Conservation (phyloP, 2,797 vertebrate species). For the Neostethus bicornis region DNA sequence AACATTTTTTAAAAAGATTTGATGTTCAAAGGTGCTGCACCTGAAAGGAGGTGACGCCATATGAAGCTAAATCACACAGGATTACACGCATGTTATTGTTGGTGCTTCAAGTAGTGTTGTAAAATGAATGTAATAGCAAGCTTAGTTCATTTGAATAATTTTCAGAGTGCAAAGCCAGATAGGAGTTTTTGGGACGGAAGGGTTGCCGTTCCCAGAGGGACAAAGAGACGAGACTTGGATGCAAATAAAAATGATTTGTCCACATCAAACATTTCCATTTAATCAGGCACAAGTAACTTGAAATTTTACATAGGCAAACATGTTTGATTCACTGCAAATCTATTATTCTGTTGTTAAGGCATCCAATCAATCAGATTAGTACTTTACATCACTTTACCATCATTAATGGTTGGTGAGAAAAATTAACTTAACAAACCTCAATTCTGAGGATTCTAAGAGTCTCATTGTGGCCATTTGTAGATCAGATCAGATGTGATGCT, state of each 20-base stretch:
- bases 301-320: conserved; percentile 28
- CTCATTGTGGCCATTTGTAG: conserved; percentile 41
- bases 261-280: conserved; percentile 63
- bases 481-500: conserved; percentile 63
- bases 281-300: conserved; percentile 42
- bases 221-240: conserved; percentile 47
- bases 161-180: conserved; percentile 54
- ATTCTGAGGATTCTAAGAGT: conserved; percentile 21
- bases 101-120: conserved; percentile 66
- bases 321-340: conserved; percentile 40
- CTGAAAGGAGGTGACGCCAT: conserved; percentile 58
- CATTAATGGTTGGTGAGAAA: conserved; percentile 32
- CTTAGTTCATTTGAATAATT: conserved; percentile 74
- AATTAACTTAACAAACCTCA: conserved; percentile 30
- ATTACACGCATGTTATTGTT: conserved; percentile 70
- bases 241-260: conserved; percentile 51
- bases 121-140: conserved; percentile 65
- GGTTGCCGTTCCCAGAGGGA: conserved; percentile 39
- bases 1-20: conserved; percentile 48
- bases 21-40: conserved; percentile 71
- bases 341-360: conserved; percentile 28
- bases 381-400: not conserved
- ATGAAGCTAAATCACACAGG: conserved; percentile 56
- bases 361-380: conserved; percentile 18
- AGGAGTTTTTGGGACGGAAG: conserved; percentile 39